Conservation (phyloP, 35 echinoderm and acorn worm genomes). For the Ophiothrix spiculata region DNA sequence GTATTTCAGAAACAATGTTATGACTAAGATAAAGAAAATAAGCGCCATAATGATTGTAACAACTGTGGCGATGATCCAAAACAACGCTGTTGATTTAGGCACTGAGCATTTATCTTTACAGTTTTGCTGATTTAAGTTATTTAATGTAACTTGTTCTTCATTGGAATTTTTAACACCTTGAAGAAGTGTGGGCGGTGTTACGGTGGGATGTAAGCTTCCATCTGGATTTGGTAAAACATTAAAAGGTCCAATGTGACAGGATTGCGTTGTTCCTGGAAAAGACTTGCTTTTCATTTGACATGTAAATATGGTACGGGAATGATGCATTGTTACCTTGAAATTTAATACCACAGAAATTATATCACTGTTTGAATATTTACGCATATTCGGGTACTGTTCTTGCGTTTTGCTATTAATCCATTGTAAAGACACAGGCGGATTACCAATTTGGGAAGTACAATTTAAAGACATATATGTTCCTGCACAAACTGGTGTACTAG, state of each 20-base stretch:
- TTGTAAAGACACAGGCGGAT: background rate
- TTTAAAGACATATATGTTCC: background rate
- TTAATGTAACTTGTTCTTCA: too few relatives aligned
- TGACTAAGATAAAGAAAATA: background rate
- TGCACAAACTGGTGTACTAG: background rate
- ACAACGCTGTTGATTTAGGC: background rate
- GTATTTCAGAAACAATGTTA: background rate
- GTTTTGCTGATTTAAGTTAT: too few relatives aligned
- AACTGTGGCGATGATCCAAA: background rate
- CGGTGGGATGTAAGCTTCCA: background rate
- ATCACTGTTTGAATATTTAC: background rate
- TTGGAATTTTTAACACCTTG: too few relatives aligned
- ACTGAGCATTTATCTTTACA: background rate
- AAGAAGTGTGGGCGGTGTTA: background rate
- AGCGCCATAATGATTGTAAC: background rate
- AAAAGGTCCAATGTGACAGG: background rate
- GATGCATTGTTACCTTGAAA: background rate
- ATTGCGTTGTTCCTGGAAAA: background rate
- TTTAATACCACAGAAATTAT: background rate
- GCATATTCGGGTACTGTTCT: background rate
- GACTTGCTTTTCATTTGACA: background rate
- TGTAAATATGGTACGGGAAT: background rate
- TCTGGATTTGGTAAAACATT: background rate
- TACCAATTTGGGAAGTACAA: background rate
- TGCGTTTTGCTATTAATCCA: background rate